Evolutionary conservation across 2,113 vertebrate genomes (phyloP).

Genomic region (Hoplias malabaricus): DNA sequence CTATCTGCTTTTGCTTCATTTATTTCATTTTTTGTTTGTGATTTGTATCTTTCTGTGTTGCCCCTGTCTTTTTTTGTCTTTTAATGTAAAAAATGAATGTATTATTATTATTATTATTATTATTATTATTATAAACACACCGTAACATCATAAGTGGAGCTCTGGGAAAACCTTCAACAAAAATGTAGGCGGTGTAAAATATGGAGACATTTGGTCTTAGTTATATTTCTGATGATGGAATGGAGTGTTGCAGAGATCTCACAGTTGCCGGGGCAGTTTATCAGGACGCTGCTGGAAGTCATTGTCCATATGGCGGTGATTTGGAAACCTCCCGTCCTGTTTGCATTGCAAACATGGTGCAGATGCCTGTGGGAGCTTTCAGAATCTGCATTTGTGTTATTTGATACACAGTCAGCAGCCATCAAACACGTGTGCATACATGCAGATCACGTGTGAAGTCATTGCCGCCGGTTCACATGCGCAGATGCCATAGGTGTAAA

Average conservation of each 20-base stretch:
- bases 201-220: background rate
- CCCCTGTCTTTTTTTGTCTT: too few relatives aligned
- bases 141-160: too few relatives aligned
- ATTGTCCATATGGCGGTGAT: background rate
- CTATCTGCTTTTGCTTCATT: too few relatives aligned
- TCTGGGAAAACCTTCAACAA: too few relatives aligned
- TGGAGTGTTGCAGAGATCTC: background rate
- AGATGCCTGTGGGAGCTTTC: slow-evolving; percentile 8
- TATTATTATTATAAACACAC: too few relatives aligned
- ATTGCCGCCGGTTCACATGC: slow-evolving; percentile 29
- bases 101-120: too few relatives aligned
- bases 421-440: slow-evolving; percentile 41
- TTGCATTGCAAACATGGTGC: slow-evolving; percentile 4
- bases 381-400: background rate
- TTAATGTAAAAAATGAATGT: too few relatives aligned
- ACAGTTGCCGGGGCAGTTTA: background rate
- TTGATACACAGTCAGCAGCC: slow-evolving; percentile 41
- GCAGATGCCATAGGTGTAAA: slow-evolving; percentile 54
- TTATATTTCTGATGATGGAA: background rate
- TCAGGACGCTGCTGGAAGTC: background rate
- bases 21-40: too few relatives aligned
- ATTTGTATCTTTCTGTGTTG: too few relatives aligned
- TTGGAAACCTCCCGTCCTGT: slow-evolving; percentile 8
- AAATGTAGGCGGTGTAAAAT: too few relatives aligned
- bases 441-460: slow-evolving; percentile 7